Evolutionary conservation across 2,113 vertebrate genomes (phyloP).

Genomic region (Spea bombifrons): DNA sequence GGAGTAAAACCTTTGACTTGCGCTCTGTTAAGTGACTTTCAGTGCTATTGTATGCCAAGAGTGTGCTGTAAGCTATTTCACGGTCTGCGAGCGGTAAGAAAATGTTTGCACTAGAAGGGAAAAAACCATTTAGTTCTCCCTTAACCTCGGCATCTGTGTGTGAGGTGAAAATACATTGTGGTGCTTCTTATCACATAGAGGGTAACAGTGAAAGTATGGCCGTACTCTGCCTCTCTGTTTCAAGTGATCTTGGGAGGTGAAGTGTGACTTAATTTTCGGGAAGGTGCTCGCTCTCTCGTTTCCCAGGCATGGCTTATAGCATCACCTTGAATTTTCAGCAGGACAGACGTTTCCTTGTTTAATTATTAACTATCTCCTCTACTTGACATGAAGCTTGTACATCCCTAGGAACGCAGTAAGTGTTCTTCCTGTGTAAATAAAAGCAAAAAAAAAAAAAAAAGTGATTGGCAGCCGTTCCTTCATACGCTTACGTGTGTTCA

Average conservation of each 20-base stretch:
- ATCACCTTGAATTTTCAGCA: conserved; percentile 42
- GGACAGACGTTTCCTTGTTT: conserved; percentile 7
- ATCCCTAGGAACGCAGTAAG: conserved; percentile 6
- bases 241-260: conserved; percentile 37
- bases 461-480: background rate
- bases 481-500: background rate
- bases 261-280: conserved; percentile 44
- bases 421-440: conserved; percentile 14
- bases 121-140: conserved; percentile 33
- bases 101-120: conserved; percentile 30
- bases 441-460: background rate
- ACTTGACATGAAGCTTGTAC: background rate
- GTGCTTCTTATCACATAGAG: conserved; percentile 5
- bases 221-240: conserved; percentile 25
- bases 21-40: too few species aligned
- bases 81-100: conserved; percentile 22
- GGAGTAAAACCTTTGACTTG: too few species aligned
- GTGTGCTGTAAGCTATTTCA: conserved; percentile 37
- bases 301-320: conserved; percentile 13
- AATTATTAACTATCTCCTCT: conserved; percentile 33
- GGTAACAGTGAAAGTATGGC: conserved; percentile 25
- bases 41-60: background rate
- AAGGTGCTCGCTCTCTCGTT: conserved; percentile 37
- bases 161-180: conserved; percentile 18
- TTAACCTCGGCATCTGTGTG: conserved; percentile 8